phyloP scores from a whole-genome alignment of 2,113 vertebrate genomes.

The Empidonax traillii region DNA sequence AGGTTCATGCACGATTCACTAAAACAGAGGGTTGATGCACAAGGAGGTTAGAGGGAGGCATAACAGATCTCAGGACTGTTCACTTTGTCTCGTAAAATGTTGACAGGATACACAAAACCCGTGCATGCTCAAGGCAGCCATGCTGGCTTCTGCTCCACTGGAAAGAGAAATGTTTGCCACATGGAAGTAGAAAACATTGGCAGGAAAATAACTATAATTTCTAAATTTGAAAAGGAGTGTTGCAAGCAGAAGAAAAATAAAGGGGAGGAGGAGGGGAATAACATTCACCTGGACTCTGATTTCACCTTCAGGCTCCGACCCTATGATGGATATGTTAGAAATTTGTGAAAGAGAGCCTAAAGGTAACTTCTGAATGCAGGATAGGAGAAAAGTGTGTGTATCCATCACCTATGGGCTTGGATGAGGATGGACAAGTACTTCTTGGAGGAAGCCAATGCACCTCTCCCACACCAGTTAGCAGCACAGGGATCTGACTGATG shows the following conservation, averaged over 20 bases:
- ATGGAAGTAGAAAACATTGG: conserved; percentile 57
- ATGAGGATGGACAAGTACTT: not conserved
- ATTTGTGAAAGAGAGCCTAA: not conserved
- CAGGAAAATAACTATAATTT: conserved; percentile 36
- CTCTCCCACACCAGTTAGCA: not conserved
- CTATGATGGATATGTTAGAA: not conserved
- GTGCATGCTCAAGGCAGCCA: not conserved
- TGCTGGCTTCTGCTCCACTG: conserved; percentile 48
- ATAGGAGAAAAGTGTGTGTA: accelerated
- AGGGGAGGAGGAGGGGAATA: accelerated
- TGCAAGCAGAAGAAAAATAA: not conserved
- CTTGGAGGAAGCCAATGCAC: not conserved
- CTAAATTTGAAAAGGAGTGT: conserved; percentile 19
- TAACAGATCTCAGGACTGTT: conserved; percentile 31
- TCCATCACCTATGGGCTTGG: not conserved
- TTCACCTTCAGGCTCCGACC: not conserved
- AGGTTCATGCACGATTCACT: not conserved
- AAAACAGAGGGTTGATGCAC: not conserved
- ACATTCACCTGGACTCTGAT: not conserved
- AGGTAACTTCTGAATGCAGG: not conserved
- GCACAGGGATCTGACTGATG: accelerated
- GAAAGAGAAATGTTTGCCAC: conserved; percentile 30
- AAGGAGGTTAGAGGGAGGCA: not conserved
- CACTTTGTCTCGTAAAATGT: not conserved
- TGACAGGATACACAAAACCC: conserved; percentile 44